Base-by-base conservation (phyloP, 2,113 vertebrate species). In the Trichomycterus rosablanca region DNA sequence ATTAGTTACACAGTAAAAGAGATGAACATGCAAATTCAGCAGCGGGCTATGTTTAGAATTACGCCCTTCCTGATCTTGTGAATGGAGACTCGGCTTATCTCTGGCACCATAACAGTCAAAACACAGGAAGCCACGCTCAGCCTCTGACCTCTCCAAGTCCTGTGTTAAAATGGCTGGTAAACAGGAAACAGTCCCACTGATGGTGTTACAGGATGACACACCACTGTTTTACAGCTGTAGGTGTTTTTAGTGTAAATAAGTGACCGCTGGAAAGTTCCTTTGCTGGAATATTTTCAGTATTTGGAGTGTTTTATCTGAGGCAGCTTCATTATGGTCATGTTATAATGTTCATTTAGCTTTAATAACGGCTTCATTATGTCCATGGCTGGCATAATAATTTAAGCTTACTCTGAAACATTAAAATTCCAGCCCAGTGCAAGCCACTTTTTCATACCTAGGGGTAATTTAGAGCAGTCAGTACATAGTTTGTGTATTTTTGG, bases 71-170 rank as follows among this genome's bases (percentile, higher is more conserved):
- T 54, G 42, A 19, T 46, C 37, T 22, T 50, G 28, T 20, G 48
- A 12, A 37, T 50, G 37, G 20, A 48, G 15, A 39, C 42, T 16
- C 1, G 19, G 51, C 7, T 34, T 34, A 49, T 63, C 59, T 57
- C 18, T 51, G 43, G 15, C 66, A 68, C 18, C 58, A 55, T 64
- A 42, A 26, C 44, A 48, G 57, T 42, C 43, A 49, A 46, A 63
- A 63, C 45, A 56, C 59, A 51, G 67, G 67, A 68, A 68, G 46
- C 37, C 2, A 50, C 20, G 55, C 34, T 63, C 30, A 28, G 24
- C 51, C 52, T 57, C 3, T 43, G 35, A 57, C 59, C 60, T 51
- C 37, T 52, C 34, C 28, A 22, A 63, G 49, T 11, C 39, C 46
- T 10, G 2, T 18, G 52, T 35, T 28, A 45, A 63, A 50, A 22